Conservation (phyloP, 2,888 invertebrate genomes). For the Tupiocoris notatus region DNA sequence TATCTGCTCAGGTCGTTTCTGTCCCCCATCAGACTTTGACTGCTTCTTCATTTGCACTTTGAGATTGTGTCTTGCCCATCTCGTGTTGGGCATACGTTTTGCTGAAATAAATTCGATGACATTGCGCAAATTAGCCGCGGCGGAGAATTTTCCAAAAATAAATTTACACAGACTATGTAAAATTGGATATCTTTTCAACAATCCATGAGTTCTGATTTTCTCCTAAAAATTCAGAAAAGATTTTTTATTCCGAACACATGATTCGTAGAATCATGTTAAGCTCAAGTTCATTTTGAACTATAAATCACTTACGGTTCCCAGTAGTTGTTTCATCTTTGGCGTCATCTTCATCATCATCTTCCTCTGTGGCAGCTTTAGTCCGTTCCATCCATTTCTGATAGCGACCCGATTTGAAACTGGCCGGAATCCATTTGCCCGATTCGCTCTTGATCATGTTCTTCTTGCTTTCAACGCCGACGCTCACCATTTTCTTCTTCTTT, state of each 20-base stretch:
- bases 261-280: no score
- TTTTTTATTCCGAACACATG: no score
- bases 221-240: no score
- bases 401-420: slow-evolving; percentile 87
- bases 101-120: slow-evolving; percentile 17
- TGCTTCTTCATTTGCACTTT: slow-evolving; percentile 62
- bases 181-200: no score
- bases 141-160: no score
- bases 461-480: slow-evolving; percentile 61
- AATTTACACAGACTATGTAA: slow-evolving; percentile 2
- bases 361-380: slow-evolving; percentile 59
- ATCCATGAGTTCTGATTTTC: no score
- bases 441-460: slow-evolving; percentile 82
- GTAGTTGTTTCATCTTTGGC: slow-evolving; percentile 41
- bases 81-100: slow-evolving; percentile 58
- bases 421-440: slow-evolving; percentile 91
- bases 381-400: slow-evolving; percentile 85
- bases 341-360: slow-evolving; percentile 56
- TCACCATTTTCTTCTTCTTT: slow-evolving; percentile 92
- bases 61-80: slow-evolving; percentile 77
- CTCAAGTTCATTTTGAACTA: no score
- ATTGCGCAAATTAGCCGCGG: neutral
- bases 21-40: slow-evolving; percentile 20
- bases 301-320: no score
- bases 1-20: slow-evolving; percentile 50